Evolutionary conservation across 2,888 invertebrate genomes (phyloP).

Genomic region (Caenorhabditis plicata): DNA sequence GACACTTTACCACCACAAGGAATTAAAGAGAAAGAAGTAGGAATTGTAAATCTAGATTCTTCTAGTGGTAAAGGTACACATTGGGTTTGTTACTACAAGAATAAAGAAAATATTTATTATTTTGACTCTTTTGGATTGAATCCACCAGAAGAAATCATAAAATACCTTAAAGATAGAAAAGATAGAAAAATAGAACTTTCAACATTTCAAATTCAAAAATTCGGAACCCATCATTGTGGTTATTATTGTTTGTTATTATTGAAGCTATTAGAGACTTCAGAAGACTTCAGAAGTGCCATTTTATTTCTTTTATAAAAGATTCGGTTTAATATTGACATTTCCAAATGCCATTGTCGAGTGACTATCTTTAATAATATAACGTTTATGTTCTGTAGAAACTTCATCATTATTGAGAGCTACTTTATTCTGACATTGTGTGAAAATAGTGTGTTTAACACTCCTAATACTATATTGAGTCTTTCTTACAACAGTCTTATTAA

Average conservation of each 20-base stretch:
- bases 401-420: too few relatives aligned
- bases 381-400: too few relatives aligned
- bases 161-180: not conserved
- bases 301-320: too few relatives aligned
- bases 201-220: constrained; percentile 2
- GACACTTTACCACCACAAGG: not conserved
- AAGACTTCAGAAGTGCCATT: too few relatives aligned
- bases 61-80: not conserved
- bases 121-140: constrained; percentile 2
- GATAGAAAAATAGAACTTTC: not conserved
- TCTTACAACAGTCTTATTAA: constrained; percentile 15
- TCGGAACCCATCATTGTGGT: constrained; percentile 3
- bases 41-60: constrained; percentile 1
- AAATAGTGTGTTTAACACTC: constrained; percentile 13
- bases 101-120: too few relatives aligned
- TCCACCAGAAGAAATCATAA: not conserved
- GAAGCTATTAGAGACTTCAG: constrained; percentile 1
- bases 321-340: too few relatives aligned
- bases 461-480: constrained; percentile 18
- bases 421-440: too few relatives aligned
- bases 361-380: too few relatives aligned
- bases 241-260: constrained; percentile 1
- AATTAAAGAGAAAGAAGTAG: constrained; percentile 1
- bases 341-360: too few relatives aligned
- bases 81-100: not conserved